phyloP scores from a whole-genome alignment of 2,888 invertebrate species.

The Calameuta pallipes region DNA sequence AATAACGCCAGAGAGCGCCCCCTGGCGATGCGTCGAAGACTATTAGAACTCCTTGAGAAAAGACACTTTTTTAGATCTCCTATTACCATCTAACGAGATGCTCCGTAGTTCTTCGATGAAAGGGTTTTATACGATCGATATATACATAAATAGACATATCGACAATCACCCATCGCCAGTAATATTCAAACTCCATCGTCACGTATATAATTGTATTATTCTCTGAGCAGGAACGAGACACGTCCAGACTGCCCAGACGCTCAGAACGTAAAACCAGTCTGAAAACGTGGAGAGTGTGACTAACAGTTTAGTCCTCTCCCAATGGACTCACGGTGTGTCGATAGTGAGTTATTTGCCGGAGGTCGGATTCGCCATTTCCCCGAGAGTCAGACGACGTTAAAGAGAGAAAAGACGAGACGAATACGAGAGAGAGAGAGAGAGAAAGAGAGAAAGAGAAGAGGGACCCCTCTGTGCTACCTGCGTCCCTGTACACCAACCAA shows the following conservation, averaged over 20 bases:
- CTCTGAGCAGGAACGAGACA: background rate
- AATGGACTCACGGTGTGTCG: constrained; percentile 43
- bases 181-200: background rate
- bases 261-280: background rate
- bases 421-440: constrained; percentile 20
- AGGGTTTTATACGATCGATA: background rate
- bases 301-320: constrained; percentile 29
- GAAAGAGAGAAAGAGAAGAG: constrained; percentile 21
- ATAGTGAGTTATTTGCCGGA: constrained; percentile 61
- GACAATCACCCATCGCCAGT: background rate
- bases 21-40: background rate
- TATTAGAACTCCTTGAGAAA: background rate
- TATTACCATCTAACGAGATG: background rate
- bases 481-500: constrained; percentile 47
- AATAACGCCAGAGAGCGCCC: background rate
- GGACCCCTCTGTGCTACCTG: constrained; percentile 7
- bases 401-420: constrained; percentile 8
- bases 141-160: too few relatives aligned
- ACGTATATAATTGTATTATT: background rate
- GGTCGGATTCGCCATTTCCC: constrained; percentile 7
- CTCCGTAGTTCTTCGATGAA: background rate
- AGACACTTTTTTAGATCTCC: background rate
- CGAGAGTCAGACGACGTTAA: background rate
- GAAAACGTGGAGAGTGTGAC: background rate
- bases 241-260: background rate